Evolutionary conservation across 2,797 vertebrate genomes (phyloP).

Genomic region (Lacerta bilineata): DNA sequence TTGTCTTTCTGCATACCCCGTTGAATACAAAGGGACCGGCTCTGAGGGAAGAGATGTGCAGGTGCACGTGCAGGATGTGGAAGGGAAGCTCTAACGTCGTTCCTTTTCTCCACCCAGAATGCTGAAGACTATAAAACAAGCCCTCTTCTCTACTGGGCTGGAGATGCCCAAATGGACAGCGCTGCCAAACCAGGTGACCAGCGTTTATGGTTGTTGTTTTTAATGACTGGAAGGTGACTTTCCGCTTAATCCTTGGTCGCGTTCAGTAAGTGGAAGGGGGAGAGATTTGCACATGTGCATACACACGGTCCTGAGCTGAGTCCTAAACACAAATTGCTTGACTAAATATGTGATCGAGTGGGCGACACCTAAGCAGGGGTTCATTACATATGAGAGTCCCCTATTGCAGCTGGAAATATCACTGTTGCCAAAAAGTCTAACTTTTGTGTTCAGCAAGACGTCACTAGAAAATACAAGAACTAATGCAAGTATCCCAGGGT

Average conservation of each 20-base stretch:
- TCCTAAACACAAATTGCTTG: neutral
- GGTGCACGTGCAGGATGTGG: neutral
- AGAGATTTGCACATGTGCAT: neutral
- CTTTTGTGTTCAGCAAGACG: neutral
- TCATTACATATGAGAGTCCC: neutral
- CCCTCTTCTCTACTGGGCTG: slow-evolving; percentile 45
- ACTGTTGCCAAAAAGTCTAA: neutral
- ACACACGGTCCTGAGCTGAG: neutral
- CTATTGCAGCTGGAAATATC: neutral
- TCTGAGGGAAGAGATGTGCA: neutral
- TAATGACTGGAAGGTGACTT: neutral
- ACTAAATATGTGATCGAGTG: no score
- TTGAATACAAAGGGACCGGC: neutral
- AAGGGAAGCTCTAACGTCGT: neutral
- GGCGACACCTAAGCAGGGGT: neutral
- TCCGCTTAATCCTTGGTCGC: neutral
- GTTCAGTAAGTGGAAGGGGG: neutral
- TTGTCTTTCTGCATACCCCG: neutral
- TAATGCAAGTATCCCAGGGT: neutral
- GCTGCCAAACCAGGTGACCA: slow-evolving; percentile 41
- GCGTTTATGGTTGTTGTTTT: neutral
- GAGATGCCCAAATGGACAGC: slow-evolving; percentile 53
- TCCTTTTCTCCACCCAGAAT: slow-evolving; percentile 39
- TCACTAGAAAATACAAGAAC: neutral
- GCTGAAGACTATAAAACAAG: slow-evolving; percentile 57